Evolutionary conservation across 2,113 vertebrate genomes (phyloP).

Genomic region (Coregonus clupeaformis): DNA sequence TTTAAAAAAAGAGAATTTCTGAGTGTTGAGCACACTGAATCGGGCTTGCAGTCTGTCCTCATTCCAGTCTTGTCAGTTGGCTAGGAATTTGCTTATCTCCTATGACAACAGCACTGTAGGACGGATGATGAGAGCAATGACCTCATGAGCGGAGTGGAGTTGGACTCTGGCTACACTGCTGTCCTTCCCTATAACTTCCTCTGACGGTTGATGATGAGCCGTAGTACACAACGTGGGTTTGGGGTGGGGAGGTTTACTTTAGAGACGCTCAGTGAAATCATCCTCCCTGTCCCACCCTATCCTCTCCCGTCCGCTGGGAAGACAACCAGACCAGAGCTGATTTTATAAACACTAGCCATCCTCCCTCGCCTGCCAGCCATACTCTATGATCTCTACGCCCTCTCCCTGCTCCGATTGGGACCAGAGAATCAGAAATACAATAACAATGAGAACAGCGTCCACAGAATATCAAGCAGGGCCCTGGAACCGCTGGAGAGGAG

Average conservation of each 20-base stretch:
- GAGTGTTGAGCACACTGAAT: too few relatives aligned
- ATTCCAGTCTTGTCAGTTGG: slow-evolving; percentile 13
- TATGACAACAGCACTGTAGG: not conserved
- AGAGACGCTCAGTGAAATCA: not conserved
- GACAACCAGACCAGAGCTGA: slow-evolving; percentile 43
- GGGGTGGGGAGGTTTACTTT: slow-evolving; percentile 27
- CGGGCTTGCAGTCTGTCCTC: not conserved
- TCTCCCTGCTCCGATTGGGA: not conserved
- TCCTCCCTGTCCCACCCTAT: slow-evolving; percentile 28
- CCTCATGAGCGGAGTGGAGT: not conserved
- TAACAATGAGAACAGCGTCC: slow-evolving; percentile 53
- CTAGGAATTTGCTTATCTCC: slow-evolving; percentile 8
- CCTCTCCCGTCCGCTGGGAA: slow-evolving; percentile 34
- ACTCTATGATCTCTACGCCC: slow-evolving; percentile 23
- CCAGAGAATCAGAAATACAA: slow-evolving; percentile 31
- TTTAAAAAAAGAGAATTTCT: too few relatives aligned
- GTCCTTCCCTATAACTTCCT: not conserved
- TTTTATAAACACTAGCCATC: slow-evolving; percentile 30
- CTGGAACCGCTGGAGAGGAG: slow-evolving; percentile 41
- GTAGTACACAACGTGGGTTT: slow-evolving; percentile 7
- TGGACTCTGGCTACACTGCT: not conserved
- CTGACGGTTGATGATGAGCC: slow-evolving; percentile 24
- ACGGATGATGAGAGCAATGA: not conserved
- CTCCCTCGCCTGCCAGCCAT: slow-evolving; percentile 18
- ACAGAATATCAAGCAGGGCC: slow-evolving; percentile 54